Percentiles rank a stretch among this genome's conserved stretches.
These are phyloP conservation scores for Acrossocheilus wenchowensis DNA, from an alignment of 2,797 vertebrate species.

Conservation along the genomic window DNA sequence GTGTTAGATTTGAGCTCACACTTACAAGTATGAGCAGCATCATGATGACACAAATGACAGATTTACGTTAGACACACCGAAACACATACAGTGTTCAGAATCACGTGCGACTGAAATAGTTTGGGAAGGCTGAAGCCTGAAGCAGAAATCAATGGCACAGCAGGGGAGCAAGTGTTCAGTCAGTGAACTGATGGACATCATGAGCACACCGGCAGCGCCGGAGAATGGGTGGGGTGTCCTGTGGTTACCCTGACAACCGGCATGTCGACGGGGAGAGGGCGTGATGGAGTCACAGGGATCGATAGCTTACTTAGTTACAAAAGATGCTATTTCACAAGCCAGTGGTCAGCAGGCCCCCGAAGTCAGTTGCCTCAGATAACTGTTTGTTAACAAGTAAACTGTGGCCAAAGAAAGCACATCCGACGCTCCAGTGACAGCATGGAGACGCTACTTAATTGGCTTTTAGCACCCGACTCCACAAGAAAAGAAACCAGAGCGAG, in stretches of 20 bases:
- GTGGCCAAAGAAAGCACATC: constrained; percentile 83
- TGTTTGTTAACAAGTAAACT: constrained; percentile 90
- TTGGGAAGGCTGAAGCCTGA: constrained; percentile 72
- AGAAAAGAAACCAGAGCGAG: constrained; percentile 65
- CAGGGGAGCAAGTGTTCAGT: constrained; percentile 75
- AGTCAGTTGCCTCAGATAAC: constrained; percentile 77
- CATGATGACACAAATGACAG: background rate
- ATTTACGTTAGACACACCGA: background rate
- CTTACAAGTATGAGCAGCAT: background rate
- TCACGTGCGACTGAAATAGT: background rate
- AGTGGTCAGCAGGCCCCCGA: constrained; percentile 83
- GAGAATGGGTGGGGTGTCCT: constrained; percentile 24
- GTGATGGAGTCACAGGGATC: constrained; percentile 84
- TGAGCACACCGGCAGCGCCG: constrained; percentile 16
- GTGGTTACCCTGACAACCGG: constrained; percentile 54
- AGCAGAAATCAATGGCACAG: constrained; percentile 85
- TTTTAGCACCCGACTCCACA: constrained; percentile 70
- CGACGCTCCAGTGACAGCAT: constrained; percentile 81
- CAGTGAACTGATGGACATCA: constrained; percentile 73
- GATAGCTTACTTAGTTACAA: constrained; percentile 91
- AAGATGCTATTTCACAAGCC: constrained; percentile 98
- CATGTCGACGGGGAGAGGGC: constrained; percentile 57
- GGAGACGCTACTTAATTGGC: constrained; percentile 81
- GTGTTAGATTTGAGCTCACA: background rate
- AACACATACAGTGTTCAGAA: background rate